Percentiles rank a stretch among this genome's conserved stretches.
Conservation (phyloP, 2,797 vertebrate species). For the Pitangus sulphuratus region DNA sequence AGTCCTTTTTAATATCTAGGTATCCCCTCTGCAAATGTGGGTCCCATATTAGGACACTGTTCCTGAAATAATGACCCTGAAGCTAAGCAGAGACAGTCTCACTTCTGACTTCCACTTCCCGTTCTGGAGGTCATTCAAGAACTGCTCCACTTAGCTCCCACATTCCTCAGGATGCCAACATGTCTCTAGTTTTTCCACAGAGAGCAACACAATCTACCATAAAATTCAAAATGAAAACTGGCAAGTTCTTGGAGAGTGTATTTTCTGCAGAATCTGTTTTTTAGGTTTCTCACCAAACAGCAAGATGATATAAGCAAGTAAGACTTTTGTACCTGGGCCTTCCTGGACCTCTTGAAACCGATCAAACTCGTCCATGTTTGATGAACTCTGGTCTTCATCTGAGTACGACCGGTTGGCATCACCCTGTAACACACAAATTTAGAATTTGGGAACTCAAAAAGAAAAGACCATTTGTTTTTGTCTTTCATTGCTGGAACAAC, state of each 20-base stretch:
- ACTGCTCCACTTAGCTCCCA: neutral
- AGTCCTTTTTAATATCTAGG: neutral
- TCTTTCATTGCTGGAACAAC: neutral
- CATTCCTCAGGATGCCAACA: neutral
- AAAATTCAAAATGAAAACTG: neutral
- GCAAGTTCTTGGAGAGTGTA: neutral
- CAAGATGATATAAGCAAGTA: neutral
- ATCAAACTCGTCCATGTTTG: slow-evolving; percentile 90
- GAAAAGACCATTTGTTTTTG: neutral
- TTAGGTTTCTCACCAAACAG: neutral
- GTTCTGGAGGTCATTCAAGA: neutral
- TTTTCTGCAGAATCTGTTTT: slow-evolving; percentile 6
- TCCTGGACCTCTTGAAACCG: slow-evolving; percentile 88
- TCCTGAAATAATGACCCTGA: neutral
- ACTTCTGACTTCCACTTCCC: neutral
- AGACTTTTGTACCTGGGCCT: slow-evolving; percentile 81
- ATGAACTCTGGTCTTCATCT: slow-evolving; percentile 93
- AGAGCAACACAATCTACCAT: neutral
- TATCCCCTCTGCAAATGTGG: neutral
- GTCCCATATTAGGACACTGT: neutral
- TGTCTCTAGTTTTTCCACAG: neutral
- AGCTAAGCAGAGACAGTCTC: neutral
- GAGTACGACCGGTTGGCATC: slow-evolving; percentile 96
- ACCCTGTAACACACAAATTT: slow-evolving; percentile 80
- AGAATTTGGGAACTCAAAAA: neutral